Percentiles rank a stretch among this genome's conserved stretches.
phyloP scores from a whole-genome alignment of 1,140 invertebrate genomes.

The Carposina sasakii region DNA sequence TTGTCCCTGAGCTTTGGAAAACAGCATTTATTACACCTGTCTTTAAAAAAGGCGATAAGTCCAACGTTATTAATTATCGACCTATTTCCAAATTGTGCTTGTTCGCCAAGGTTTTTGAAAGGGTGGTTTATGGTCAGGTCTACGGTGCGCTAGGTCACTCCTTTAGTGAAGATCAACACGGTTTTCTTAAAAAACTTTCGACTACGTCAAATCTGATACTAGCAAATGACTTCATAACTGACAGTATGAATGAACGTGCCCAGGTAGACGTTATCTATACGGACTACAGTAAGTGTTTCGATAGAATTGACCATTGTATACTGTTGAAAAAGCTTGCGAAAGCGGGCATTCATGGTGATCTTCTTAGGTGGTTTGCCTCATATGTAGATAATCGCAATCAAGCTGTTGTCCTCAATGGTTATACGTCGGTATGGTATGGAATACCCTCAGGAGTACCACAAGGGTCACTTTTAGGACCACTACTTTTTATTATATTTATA shows the following conservation, averaged over 20 bases:
- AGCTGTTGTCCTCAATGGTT: conserved; percentile 20
- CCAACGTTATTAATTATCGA: conserved; percentile 19
- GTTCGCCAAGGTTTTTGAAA: conserved; percentile 27
- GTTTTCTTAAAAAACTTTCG: conserved; percentile 10
- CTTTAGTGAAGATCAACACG: conserved; percentile 20
- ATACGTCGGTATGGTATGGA: conserved; percentile 4
- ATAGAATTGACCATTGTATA: conserved; percentile 15
- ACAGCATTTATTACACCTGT: conserved; percentile 26
- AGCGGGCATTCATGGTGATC: conserved; percentile 4
- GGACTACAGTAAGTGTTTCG: conserved; percentile 31
- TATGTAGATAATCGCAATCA: conserved; percentile 22
- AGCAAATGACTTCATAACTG: neutral
- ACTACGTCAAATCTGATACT: neutral
- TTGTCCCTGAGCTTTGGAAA: conserved; percentile 30
- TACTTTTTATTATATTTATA: conserved; percentile 12
- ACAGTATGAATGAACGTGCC: neutral
- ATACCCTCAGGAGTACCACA: conserved; percentile 22
- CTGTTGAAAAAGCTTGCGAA: neutral
- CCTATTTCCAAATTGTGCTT: conserved; percentile 27
- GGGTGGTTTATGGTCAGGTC: conserved; percentile 17
- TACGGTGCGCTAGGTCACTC: conserved; percentile 11
- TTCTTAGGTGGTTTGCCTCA: conserved; percentile 21
- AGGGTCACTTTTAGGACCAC: conserved; percentile 11
- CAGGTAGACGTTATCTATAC: conserved; percentile 29
- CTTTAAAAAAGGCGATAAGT: conserved; percentile 20